A percentile compares a stretch with the other conserved stretches of the same genome.
phyloP scores from a whole-genome alignment of 2,797 vertebrate genomes.

The Myotis myotis region DNA sequence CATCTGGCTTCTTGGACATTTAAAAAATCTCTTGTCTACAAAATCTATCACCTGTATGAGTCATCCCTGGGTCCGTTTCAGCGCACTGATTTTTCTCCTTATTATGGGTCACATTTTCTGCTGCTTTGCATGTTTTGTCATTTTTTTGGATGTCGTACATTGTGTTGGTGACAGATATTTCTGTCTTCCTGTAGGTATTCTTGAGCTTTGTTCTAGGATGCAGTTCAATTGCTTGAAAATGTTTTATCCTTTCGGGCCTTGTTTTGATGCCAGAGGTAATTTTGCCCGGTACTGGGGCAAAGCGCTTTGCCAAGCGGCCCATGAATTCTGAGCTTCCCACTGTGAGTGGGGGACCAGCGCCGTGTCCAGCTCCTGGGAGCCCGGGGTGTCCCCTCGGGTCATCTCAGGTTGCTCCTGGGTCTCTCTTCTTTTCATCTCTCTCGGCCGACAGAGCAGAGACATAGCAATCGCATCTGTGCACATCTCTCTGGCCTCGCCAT shows the following conservation, averaged over 20 bases:
- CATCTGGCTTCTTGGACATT: neutral
- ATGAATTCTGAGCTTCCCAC: too few relatives aligned
- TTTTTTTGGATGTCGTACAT: neutral
- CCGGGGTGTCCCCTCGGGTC: neutral
- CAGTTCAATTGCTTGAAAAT: neutral
- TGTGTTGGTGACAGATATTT: neutral
- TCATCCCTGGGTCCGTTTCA: neutral
- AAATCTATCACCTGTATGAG: neutral
- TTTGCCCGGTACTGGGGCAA: neutral
- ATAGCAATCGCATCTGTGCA: accelerated
- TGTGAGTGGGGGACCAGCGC: neutral
- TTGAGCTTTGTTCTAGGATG: neutral
- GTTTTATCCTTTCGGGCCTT: neutral
- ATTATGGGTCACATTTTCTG: neutral
- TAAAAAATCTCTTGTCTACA: neutral
- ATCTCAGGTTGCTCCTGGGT: neutral
- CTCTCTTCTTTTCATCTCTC: neutral
- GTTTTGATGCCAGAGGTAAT: neutral
- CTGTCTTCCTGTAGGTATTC: neutral
- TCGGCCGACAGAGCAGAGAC: neutral
- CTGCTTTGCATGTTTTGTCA: neutral
- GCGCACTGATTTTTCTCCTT: neutral
- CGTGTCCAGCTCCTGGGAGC: accelerated
- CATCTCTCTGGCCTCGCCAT: accelerated
- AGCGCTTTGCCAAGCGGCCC: neutral